Percentiles rank a stretch among this genome's conserved stretches.
Evolutionary conservation across 2,113 vertebrate genomes (phyloP).

Genomic region (Ammodramus savannarum): DNA sequence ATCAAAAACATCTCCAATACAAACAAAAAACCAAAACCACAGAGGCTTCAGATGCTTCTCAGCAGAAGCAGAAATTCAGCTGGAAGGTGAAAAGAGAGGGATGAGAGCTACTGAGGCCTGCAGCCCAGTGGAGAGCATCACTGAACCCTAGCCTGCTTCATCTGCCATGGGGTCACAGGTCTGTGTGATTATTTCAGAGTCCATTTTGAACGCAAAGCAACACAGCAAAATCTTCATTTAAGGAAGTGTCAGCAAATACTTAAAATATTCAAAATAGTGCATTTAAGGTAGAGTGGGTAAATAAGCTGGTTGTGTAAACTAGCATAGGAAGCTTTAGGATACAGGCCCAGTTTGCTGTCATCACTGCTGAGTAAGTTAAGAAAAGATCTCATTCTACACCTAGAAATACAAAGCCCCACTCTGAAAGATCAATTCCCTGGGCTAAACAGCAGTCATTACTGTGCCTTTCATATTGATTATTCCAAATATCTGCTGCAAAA

Average conservation of each 20-base stretch:
- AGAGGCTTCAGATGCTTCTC: neutral
- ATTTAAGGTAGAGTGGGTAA: neutral
- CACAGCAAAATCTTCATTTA: neutral
- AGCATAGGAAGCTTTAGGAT: neutral
- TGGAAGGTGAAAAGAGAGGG: neutral
- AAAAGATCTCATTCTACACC: neutral
- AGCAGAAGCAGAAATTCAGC: neutral
- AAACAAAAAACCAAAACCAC: neutral
- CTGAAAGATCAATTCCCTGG: neutral
- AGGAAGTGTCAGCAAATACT: neutral
- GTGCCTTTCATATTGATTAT: neutral
- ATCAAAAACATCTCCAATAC: neutral
- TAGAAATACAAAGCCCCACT: neutral
- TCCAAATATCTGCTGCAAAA: neutral
- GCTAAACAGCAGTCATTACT: accelerated
- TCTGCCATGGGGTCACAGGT: neutral
- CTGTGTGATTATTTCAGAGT: neutral
- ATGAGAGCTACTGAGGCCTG: neutral
- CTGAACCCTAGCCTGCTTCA: neutral
- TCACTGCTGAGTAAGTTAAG: neutral
- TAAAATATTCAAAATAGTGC: neutral
- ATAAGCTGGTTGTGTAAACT: neutral
- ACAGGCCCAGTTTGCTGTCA: neutral
- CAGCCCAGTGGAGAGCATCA: neutral
- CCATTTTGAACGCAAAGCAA: neutral